phyloP scores from a whole-genome alignment of 2,113 vertebrate genomes.

The Halcyon malimbica region DNA sequence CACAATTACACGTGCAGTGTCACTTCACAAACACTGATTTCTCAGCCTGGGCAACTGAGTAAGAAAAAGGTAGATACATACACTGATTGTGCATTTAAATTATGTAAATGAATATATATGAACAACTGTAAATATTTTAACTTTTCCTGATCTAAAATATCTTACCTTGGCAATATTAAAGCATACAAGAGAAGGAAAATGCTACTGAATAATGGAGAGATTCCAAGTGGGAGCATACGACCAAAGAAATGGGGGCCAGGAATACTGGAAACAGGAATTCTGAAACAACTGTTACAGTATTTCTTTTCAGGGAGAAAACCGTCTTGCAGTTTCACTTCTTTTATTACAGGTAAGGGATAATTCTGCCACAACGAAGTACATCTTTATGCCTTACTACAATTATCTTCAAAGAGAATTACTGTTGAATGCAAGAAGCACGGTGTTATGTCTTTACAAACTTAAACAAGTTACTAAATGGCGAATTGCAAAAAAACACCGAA shows the following conservation, averaged over 20 bases:
- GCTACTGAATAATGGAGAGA: neutral
- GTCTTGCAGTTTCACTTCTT: neutral
- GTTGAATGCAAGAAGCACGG: neutral
- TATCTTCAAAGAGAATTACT: neutral
- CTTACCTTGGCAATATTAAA: neutral
- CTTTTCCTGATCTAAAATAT: neutral
- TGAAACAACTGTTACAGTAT: neutral
- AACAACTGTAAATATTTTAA: neutral
- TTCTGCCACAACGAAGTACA: neutral
- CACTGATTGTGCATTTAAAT: neutral
- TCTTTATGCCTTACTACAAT: neutral
- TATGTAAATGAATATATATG: neutral
- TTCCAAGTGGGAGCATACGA: neutral
- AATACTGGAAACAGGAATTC: neutral
- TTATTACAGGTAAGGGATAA: neutral
- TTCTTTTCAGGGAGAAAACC: neutral
- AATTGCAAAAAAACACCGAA: neutral
- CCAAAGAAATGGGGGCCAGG: neutral
- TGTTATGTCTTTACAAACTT: neutral
- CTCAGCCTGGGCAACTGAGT: neutral
- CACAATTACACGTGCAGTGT: neutral
- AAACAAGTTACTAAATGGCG: neutral
- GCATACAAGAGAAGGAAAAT: neutral
- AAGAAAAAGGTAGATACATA: neutral
- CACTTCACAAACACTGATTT: neutral